Base-by-base conservation (phyloP, 1,140 invertebrate genomes). In the Linepithema humile region DNA sequence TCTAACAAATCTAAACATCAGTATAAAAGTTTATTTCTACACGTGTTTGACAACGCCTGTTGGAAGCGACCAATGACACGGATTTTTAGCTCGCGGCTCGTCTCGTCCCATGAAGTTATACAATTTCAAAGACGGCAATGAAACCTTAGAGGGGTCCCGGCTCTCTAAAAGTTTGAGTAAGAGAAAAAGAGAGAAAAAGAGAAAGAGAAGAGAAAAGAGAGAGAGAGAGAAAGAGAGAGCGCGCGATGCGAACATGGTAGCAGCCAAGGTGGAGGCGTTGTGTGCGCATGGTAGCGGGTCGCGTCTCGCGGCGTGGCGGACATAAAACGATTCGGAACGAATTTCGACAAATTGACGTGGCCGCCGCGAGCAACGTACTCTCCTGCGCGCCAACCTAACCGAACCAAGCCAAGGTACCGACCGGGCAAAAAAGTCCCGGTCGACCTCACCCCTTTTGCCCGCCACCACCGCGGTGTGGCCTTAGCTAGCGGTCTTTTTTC, bases 241-340 rank as follows among this genome's bases (percentile, higher is more conserved):
- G 32, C 29, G 12, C 50, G 60, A 48, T 43, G 60, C 70, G 53
- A 72, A 86, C 48, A 80, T 88, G 83, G 85, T 88, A 83, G 82
- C 83, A 73, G 84, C 62, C 70, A 67, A 83, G 85, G 48, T 70
- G 72, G 73, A 86, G 82, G 59, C 65, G 72, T 83, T 93, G 92
- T 93, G 92, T 93, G 92, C 92, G 91, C 88, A 93, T 92, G 91
- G 93, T 93, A 93, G 92, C 92, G 87, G 90, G 87, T 91, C 90
- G 90, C 88, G 90, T 88, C 88, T 91, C 90, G 89, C 91, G 88
- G 90, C 90, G 90, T 91, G 89, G 90, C 91, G 91, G 88, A 92
- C 93, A 93, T 94, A 94, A 94, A 94, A 94, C 92, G 92, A 94
- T 93, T 93, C 93, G 94, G 93, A 94, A 94, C 94, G 94, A 94